phyloP scores from a whole-genome alignment of 2,113 vertebrate species.

The Brienomyrus longianalis region DNA sequence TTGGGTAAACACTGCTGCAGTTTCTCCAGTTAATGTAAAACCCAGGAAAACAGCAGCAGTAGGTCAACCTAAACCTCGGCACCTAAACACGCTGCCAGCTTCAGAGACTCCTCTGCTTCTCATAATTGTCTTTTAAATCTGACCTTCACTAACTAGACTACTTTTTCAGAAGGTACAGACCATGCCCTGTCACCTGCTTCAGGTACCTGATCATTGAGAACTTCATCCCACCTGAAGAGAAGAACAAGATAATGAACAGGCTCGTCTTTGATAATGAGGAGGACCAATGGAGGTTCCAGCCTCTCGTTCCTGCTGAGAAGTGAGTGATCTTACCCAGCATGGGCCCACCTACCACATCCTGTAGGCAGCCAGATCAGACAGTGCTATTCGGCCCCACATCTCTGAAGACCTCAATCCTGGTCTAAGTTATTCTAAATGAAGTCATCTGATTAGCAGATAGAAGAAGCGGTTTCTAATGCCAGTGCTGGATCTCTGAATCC shows the following conservation, averaged over 20 bases:
- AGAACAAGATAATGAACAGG: constrained; percentile 98
- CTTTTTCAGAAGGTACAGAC: not conserved
- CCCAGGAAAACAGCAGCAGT: not conserved
- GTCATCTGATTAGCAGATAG: not conserved
- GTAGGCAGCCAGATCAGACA: not conserved
- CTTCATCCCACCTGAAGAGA: constrained; percentile 95
- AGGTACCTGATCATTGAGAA: constrained; percentile 98
- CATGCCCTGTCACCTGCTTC: constrained; percentile 15
- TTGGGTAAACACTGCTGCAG: too few species aligned
- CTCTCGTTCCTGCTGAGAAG: constrained; percentile 77
- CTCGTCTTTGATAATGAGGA: constrained; percentile 86
- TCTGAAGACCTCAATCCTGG: not conserved
- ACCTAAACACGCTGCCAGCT: not conserved
- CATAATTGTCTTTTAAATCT: not conserved
- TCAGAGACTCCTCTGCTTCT: not conserved
- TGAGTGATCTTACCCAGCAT: constrained; percentile 41
- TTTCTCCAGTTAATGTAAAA: not conserved
- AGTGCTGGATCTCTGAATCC: not conserved
- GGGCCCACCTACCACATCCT: not conserved
- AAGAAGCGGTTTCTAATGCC: not conserved
- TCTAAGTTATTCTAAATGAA: not conserved
- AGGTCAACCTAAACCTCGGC: not conserved
- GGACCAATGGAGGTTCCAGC: constrained; percentile 96
- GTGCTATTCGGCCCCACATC: not conserved
- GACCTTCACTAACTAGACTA: not conserved